Base-by-base conservation (phyloP, 2,797 vertebrate species). In the Takifugu ocellatus region DNA sequence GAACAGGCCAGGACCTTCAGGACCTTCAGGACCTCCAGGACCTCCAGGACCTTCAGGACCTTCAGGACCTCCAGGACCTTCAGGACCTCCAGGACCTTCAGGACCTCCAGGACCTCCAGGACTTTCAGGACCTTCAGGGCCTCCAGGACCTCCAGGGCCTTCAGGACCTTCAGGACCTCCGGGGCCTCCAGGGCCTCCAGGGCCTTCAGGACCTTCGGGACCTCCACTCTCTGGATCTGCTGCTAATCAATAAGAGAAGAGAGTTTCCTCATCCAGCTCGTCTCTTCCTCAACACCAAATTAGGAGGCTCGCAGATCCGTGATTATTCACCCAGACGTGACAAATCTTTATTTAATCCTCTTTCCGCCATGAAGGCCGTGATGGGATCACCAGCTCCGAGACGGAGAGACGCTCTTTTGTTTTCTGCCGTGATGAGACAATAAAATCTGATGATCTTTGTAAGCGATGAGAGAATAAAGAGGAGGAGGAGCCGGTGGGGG, bases 301-400 rank as follows among this genome's bases (percentile, higher is more conserved):
- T 77, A 76, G 74, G 67, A 51, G 72, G 70, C 70, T 81, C 75
- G 68, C 67, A 82, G 80, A 82, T 84, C 68, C 84, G 82, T 53
- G 26, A 66, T 77, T 65, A 82, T 73, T 75, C 47, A 12, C 49
- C 9, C 24, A 54, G 31, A 68, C 27, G 72, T 83, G 75, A 77
- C 73, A 17, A 81, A 83, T 84, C 74, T 14, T 33, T 60, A 61
- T 12, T 26, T 85, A 86, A 89, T 88, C 84, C 78, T 77, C 73
- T 86, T 80, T 72, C 57, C 47, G 70, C 29, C 6, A 9, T 5
- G 44, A 67, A 47, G 51, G 55, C 44, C 25, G 59, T 51, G 82
- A 82, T 84, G 60, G 64, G 74, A 86, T 83, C 71, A 57, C 17
- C 55, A 49, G 49, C 66, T 39, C 4, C 11, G 26, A 25, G 15